Percentiles rank a stretch among this genome's conserved stretches.
phyloP scores from a whole-genome alignment of 2,888 invertebrate species.

The Drosophila mercatorum region DNA sequence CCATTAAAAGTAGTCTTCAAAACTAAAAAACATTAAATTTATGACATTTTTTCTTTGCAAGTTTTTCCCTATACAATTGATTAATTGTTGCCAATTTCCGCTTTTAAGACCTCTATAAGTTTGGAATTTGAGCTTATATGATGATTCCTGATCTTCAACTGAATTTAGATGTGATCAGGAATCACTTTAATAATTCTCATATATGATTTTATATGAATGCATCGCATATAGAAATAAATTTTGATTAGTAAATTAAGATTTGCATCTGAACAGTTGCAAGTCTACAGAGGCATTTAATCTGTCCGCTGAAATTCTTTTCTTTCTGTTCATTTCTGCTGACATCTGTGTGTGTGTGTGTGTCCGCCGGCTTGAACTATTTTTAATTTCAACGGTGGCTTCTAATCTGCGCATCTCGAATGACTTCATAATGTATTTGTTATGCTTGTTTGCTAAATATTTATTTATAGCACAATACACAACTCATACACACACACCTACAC shows the following conservation, averaged over 20 bases:
- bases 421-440: constrained; percentile 48
- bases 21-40: too few species aligned
- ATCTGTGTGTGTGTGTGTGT: constrained; percentile 1
- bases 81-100: too few species aligned
- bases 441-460: constrained; percentile 65
- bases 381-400: constrained; percentile 24
- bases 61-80: too few species aligned
- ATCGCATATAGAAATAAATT: background rate
- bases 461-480: constrained; percentile 57
- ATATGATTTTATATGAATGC: too few species aligned
- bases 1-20: too few species aligned
- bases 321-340: constrained; percentile 3
- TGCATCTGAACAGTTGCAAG: background rate
- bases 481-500: constrained; percentile 1
- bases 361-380: constrained; percentile 23
- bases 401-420: constrained; percentile 50
- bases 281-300: constrained; percentile 1
- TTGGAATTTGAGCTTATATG: too few species aligned
- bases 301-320: background rate
- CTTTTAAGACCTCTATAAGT: too few species aligned
- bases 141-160: too few species aligned
- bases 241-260: constrained; percentile 3
- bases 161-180: too few species aligned
- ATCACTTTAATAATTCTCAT: too few species aligned
- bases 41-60: too few species aligned